Evolutionary conservation across 2,888 invertebrate genomes (phyloP).

Genomic region (Aethes cnicana): DNA sequence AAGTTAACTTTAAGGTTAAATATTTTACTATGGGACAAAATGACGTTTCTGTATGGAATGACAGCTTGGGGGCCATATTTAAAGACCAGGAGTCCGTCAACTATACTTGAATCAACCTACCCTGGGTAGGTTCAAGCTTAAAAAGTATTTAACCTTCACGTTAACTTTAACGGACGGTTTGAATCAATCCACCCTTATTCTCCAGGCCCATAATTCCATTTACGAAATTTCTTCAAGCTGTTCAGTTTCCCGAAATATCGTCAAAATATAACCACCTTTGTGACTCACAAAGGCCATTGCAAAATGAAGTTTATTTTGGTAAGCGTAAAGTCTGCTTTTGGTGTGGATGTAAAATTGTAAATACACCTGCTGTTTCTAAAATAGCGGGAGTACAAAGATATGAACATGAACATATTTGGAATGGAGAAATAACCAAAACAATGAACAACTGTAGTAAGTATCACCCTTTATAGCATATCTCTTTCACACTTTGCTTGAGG

Average conservation of each 20-base stretch:
- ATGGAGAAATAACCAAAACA: slow-evolving; percentile 15
- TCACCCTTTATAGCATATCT: not conserved
- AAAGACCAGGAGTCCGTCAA: too few species aligned
- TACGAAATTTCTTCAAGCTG: slow-evolving; percentile 16
- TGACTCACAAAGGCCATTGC: slow-evolving; percentile 9
- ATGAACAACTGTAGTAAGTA: not conserved
- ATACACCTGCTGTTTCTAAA: slow-evolving; percentile 24
- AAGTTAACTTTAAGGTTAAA: too few species aligned
- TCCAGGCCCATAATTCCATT: slow-evolving; percentile 3
- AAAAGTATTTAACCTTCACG: too few species aligned
- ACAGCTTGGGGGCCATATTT: too few species aligned
- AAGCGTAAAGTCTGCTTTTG: slow-evolving; percentile 13
- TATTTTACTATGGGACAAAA: too few species aligned
- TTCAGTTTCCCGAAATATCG: slow-evolving; percentile 15
- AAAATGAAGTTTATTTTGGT: slow-evolving; percentile 22
- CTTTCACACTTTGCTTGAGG: not conserved
- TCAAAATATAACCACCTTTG: slow-evolving; percentile 15
- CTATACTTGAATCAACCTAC: too few species aligned
- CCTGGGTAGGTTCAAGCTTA: too few species aligned
- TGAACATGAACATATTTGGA: slow-evolving; percentile 18
- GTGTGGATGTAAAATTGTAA: slow-evolving; percentile 12
- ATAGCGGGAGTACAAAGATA: slow-evolving; percentile 11
- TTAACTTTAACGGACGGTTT: too few species aligned
- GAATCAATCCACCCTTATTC: too few species aligned
- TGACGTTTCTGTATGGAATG: too few species aligned